Conservation (phyloP, 1,140 invertebrate species). For the Drosophila seguyi region DNA sequence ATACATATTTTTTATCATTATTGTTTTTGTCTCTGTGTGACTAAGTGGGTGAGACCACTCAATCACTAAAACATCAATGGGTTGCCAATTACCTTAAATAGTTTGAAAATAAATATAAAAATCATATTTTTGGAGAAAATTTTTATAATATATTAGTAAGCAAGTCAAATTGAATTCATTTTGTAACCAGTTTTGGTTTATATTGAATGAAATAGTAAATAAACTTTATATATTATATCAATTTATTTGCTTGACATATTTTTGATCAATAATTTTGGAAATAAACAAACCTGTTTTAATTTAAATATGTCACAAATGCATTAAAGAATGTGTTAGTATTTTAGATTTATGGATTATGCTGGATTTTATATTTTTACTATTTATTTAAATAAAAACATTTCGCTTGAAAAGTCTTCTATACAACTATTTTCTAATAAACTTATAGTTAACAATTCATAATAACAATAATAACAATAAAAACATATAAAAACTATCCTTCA, state of each 20-base stretch:
- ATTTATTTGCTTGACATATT: neutral
- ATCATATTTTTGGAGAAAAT: neutral
- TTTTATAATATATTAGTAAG: neutral
- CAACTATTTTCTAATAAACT: no score
- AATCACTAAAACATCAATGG: conserved; percentile 11
- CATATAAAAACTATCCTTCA: neutral
- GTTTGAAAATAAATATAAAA: conserved; percentile 8
- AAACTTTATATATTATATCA: no score
- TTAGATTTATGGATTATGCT: neutral
- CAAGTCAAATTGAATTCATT: neutral
- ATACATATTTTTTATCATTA: neutral
- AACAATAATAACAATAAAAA: neutral
- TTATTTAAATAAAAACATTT: neutral
- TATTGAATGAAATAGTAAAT: neutral
- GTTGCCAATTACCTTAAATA: conserved; percentile 10
- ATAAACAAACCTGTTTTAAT: neutral
- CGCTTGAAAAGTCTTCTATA: no score
- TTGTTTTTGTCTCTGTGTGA: conserved; percentile 13
- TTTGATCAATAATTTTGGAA: neutral
- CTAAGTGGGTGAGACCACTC: conserved; percentile 29
- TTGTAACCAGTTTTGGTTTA: neutral
- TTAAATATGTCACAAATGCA: no score
- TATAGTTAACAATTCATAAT: no score
- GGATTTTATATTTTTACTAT: neutral
- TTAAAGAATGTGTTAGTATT: neutral